phyloP scores from a whole-genome alignment of 1,140 invertebrate genomes.

The Drosophila insularis region DNA sequence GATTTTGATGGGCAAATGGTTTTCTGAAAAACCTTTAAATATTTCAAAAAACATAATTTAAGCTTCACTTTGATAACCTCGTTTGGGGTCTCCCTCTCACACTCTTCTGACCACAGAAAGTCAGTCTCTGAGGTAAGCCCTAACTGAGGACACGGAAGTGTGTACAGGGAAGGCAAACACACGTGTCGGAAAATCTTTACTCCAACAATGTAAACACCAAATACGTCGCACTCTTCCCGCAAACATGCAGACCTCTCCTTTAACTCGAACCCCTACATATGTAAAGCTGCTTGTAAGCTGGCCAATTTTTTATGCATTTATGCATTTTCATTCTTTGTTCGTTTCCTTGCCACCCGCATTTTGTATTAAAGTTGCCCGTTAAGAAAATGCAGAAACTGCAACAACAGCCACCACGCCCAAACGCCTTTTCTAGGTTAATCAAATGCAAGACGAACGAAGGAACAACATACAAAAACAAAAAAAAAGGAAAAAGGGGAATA shows the following conservation, averaged over 20 bases:
- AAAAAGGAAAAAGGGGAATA: constrained; percentile 16
- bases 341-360: neutral
- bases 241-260: neutral
- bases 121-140: constrained; percentile 6
- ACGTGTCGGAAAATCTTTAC: constrained; percentile 70
- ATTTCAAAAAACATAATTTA: no score
- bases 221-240: constrained; percentile 19
- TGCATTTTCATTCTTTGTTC: constrained; percentile 55
- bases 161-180: constrained; percentile 62
- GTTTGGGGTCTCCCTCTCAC: no score
- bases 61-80: no score
- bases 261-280: constrained; percentile 48
- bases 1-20: constrained; percentile 1
- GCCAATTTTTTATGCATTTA: constrained; percentile 80
- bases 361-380: constrained; percentile 63
- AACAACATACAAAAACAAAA: constrained; percentile 13
- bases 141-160: constrained; percentile 59
- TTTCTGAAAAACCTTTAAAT: neutral
- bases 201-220: constrained; percentile 67
- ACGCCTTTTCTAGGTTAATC: constrained; percentile 71
- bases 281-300: constrained; percentile 75
- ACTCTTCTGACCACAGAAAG: neutral
- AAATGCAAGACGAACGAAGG: constrained; percentile 58
- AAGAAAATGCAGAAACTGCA: constrained; percentile 56
- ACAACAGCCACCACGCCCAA: constrained; percentile 45